Evolutionary conservation across 2,888 invertebrate species (phyloP).

Genomic region (Mongoloraphidia duomilia): DNA sequence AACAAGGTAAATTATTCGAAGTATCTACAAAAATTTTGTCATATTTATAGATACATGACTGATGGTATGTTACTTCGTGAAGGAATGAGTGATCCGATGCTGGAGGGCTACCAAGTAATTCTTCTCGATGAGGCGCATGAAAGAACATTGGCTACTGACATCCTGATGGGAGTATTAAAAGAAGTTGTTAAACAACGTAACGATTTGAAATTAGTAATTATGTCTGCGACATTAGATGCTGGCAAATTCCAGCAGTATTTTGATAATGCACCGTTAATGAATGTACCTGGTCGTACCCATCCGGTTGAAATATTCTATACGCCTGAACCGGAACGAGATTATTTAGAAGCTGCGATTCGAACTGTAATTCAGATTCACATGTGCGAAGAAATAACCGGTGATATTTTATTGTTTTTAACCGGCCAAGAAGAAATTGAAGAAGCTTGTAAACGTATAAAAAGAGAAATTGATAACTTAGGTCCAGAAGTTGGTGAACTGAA

Average conservation of each 20-base stretch:
- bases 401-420: slow-evolving; percentile 82
- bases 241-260: slow-evolving; percentile 99
- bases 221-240: slow-evolving; percentile 98
- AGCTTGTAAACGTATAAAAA: slow-evolving; percentile 92
- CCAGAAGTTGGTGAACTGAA: slow-evolving; percentile 94
- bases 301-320: slow-evolving; percentile 98
- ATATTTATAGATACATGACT: slow-evolving; percentile 71
- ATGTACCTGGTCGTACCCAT: slow-evolving; percentile 91
- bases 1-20: neutral
- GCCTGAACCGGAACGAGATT: slow-evolving; percentile 95
- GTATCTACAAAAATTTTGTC: neutral
- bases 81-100: slow-evolving; percentile 97
- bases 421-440: slow-evolving; percentile 95
- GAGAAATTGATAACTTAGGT: slow-evolving; percentile 91
- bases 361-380: slow-evolving; percentile 94
- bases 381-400: slow-evolving; percentile 85
- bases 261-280: slow-evolving; percentile 96
- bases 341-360: slow-evolving; percentile 94
- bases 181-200: slow-evolving; percentile 87
- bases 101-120: slow-evolving; percentile 91
- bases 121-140: slow-evolving; percentile 98
- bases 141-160: slow-evolving; percentile 94
- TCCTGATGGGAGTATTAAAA: slow-evolving; percentile 96
- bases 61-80: slow-evolving; percentile 99
- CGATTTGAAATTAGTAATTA: slow-evolving; percentile 93